Conservation (phyloP, 1,140 invertebrate genomes). For the Bathynomus jamesi region DNA sequence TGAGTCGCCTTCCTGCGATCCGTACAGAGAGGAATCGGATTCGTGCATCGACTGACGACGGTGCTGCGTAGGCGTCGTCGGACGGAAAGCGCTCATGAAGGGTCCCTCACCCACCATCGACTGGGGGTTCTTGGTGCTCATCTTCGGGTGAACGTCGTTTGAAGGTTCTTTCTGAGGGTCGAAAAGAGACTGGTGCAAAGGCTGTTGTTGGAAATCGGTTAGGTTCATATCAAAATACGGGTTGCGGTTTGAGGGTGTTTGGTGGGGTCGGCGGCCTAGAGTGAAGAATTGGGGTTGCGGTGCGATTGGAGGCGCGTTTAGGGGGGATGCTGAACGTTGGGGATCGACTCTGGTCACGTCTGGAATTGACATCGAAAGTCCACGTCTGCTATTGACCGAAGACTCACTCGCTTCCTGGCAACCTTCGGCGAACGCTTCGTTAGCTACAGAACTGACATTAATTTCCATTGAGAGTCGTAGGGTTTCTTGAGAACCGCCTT, state of each 20-base stretch:
- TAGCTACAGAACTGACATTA: slow-evolving; percentile 5
- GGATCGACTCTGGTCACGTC: slow-evolving; percentile 32
- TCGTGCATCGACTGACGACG: slow-evolving; percentile 5
- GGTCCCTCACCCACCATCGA: slow-evolving; percentile 7
- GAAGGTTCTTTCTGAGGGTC: neutral
- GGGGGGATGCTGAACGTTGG: neutral
- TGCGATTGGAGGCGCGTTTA: slow-evolving; percentile 11
- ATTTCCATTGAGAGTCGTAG: neutral
- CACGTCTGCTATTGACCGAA: slow-evolving; percentile 5
- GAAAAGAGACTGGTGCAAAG: too few species aligned
- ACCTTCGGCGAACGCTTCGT: slow-evolving; percentile 16
- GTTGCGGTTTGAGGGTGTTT: neutral
- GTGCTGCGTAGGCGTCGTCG: slow-evolving; percentile 13
- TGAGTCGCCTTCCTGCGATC: slow-evolving; percentile 10
- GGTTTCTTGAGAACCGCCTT: neutral
- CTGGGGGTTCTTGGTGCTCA: neutral
- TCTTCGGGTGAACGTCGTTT: neutral
- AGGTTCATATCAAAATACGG: neutral
- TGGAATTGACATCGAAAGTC: slow-evolving; percentile 33
- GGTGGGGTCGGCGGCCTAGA: slow-evolving; percentile 22
- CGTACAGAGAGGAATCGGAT: neutral
- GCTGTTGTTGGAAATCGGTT: neutral
- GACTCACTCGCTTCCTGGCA: slow-evolving; percentile 13
- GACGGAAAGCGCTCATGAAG: slow-evolving; percentile 10
- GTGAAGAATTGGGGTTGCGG: slow-evolving; percentile 32